Percentiles rank a stretch among this genome's conserved stretches.
phyloP scores from a whole-genome alignment of 2,797 vertebrate species.

The Delichon dasypus region DNA sequence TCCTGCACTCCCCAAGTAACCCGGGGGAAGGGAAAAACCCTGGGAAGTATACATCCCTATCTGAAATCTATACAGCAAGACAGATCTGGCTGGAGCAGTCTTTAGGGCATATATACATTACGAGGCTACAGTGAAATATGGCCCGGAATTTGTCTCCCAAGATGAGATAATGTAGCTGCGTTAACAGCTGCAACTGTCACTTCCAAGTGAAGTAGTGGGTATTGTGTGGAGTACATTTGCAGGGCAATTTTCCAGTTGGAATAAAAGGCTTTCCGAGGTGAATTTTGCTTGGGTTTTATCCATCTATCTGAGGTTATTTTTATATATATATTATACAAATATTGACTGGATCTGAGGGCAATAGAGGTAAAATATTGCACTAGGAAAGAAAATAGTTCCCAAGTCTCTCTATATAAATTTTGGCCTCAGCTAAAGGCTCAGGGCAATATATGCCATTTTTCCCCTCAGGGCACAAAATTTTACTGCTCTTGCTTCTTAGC shows the following conservation, averaged over 20 bases:
- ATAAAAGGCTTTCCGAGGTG: constrained; percentile 70
- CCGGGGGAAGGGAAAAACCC: constrained; percentile 29
- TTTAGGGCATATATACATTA: constrained; percentile 66
- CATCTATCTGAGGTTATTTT: constrained; percentile 70
- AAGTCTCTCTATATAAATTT: constrained; percentile 46
- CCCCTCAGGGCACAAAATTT: constrained; percentile 47
- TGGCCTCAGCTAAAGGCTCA: constrained; percentile 43
- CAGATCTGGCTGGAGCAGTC: constrained; percentile 53
- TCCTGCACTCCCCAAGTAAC: not conserved
- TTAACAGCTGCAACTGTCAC: constrained; percentile 78
- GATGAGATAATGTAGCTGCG: constrained; percentile 75
- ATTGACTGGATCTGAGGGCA: constrained; percentile 66
- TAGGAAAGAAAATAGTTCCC: constrained; percentile 58
- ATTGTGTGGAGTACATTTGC: constrained; percentile 74
- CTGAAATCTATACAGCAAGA: constrained; percentile 70
- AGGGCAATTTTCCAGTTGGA: constrained; percentile 75
- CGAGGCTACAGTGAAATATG: constrained; percentile 70
- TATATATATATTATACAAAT: constrained; percentile 73
- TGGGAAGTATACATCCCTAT: constrained; percentile 20
- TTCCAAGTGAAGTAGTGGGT: constrained; percentile 74
- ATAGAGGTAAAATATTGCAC: constrained; percentile 65
- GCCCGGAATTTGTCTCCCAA: constrained; percentile 75
- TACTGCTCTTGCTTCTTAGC: constrained; percentile 54
- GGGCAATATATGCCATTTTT: constrained; percentile 57
- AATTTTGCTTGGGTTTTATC: constrained; percentile 70